These are phyloP conservation scores for Glaucidium brasilianum DNA, from an alignment of 2,113 vertebrate genomes.

Conservation along the genomic window DNA sequence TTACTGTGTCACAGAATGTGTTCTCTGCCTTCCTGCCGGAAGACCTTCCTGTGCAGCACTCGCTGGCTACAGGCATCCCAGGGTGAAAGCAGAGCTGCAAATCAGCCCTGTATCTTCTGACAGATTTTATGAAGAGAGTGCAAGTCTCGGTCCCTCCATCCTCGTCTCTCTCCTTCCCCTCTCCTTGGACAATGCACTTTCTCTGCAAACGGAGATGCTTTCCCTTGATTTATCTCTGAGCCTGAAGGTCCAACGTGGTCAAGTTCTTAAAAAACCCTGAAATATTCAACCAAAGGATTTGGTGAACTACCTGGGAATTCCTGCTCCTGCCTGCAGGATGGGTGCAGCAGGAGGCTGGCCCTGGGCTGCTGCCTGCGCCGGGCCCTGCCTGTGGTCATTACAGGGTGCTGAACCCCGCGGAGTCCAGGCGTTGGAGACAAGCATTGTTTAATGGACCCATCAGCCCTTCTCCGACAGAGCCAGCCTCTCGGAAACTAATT, in stretches of 20 bases:
- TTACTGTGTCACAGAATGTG: slow-evolving; percentile 33
- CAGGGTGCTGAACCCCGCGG: not conserved
- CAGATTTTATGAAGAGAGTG: not conserved
- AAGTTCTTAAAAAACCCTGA: not conserved
- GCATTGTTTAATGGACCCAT: not conserved
- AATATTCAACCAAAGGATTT: not conserved
- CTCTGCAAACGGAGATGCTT: not conserved
- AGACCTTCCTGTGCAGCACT: not conserved
- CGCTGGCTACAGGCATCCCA: not conserved
- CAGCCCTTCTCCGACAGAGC: not conserved
- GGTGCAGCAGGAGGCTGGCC: not conserved
- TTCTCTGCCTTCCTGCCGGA: not conserved
- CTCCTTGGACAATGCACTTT: not conserved
- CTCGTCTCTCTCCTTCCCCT: not conserved
- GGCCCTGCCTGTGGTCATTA: not conserved
- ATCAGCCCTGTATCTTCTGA: not conserved
- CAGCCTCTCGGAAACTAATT: not conserved
- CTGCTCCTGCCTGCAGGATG: not conserved
- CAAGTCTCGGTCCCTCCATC: not conserved
- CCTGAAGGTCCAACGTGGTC: not conserved
- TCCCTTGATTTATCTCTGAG: not conserved
- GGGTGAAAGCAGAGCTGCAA: slow-evolving; percentile 6
- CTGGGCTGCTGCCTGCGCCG: not conserved
- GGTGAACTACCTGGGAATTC: not conserved
- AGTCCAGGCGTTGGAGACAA: accelerated